phyloP scores from a whole-genome alignment of 1,140 invertebrate genomes.

The Augochlora pura region DNA sequence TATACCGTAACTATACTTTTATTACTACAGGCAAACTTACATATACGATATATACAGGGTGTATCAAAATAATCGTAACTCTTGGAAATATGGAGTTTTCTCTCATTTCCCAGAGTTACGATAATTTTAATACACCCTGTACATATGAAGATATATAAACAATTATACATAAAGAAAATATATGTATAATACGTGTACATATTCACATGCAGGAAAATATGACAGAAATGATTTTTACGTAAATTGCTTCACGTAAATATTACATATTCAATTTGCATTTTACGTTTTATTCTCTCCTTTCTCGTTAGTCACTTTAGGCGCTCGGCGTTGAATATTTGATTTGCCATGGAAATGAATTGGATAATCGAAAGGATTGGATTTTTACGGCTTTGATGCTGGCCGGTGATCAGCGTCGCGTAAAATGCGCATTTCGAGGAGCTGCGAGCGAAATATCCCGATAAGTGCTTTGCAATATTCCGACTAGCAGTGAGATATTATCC shows the following conservation, averaged over 20 bases:
- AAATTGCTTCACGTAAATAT: not conserved
- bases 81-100: no score
- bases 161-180: no score
- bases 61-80: no score
- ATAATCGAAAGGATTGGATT: not conserved
- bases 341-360: not conserved
- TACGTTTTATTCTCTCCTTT: not conserved
- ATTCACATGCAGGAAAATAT: no score
- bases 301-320: not conserved
- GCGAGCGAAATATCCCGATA: not conserved
- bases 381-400: not conserved
- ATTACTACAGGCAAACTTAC: no score
- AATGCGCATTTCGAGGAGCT: slow-evolving; percentile 14
- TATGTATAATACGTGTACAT: no score
- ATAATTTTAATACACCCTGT: no score
- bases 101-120: no score
- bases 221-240: no score
- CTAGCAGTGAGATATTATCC: not conserved
- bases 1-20: no score
- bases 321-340: not conserved
- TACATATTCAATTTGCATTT: not conserved
- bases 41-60: no score
- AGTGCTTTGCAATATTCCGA: not conserved
- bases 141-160: no score
- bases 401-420: not conserved